Base-by-base conservation (phyloP, 2,888 invertebrate species). In the Calameuta filiformis region DNA sequence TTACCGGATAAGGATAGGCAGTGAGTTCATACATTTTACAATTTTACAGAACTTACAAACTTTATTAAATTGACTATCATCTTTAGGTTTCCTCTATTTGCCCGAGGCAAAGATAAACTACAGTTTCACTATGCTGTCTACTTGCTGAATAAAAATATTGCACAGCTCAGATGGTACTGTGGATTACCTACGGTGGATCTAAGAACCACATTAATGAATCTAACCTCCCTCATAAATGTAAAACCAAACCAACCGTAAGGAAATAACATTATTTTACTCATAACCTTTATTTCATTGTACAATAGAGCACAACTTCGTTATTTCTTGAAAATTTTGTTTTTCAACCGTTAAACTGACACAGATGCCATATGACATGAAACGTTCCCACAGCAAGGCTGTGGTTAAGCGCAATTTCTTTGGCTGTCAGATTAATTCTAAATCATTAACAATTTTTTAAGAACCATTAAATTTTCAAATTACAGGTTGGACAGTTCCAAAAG, bases 81-180 rank as follows among this genome's bases (percentile, higher is more conserved):
- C 15, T 40, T 78, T 84, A 98, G 98, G 88, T 97, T 98, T 90
- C 97, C 98, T 0, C 92, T 98, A 23, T 97, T 95, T 91, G 94
- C 95, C 0, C 94, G 95, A 86, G 95, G 96, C 71, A 96, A 96
- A 85, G 96, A 97, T 87, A 94, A 94, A 80, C 94, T 96, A 12
- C 94, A 96, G 84, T 97, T 98, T 89, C 95, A 96, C 81, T 98
- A 98, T 91, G 98, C 96, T 6, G 96, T 98, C 81, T 98, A 97
- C 90, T 93, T 98, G 23, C 92, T 99, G 40, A 98, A 98, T 92
- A 98, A 98, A 92, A 98, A 99, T 90, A 96, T 99, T 81, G 97
- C 97, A 1, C 99, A 99, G 92, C 92, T 98, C 80, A 92, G 96
- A 75, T 96, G 96, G 94, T 95, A 95, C 73, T 94, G 95, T 83